Percentiles rank a stretch among this genome's conserved stretches.
Conservation (phyloP, 2,113 vertebrate species). For the Hippocampus guttulatus region DNA sequence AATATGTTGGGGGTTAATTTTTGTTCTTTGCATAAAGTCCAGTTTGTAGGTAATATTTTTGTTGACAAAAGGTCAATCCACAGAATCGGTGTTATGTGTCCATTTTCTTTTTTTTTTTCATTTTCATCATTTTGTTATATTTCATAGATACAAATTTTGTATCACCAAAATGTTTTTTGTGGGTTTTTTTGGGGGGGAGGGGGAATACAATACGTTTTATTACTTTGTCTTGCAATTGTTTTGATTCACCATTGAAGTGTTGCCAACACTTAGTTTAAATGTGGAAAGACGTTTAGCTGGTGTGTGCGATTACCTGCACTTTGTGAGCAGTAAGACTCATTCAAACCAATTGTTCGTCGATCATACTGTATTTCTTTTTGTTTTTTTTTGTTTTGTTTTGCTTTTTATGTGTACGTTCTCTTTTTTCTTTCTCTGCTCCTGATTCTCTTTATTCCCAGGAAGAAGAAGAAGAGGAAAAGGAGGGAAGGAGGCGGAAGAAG, state of each 20-base stretch:
- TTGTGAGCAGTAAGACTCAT: background rate
- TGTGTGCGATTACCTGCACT: background rate
- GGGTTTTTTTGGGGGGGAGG: too few relatives aligned
- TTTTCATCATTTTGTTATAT: too few relatives aligned
- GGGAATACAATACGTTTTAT: too few relatives aligned
- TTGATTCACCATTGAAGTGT: background rate
- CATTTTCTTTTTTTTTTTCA: too few relatives aligned
- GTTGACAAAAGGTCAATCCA: too few relatives aligned
- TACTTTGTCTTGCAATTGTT: background rate
- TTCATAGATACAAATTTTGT: too few relatives aligned
- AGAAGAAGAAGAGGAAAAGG: constrained; percentile 24
- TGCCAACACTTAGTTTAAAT: background rate
- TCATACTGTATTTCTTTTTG: constrained; percentile 44
- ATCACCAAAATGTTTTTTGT: too few relatives aligned
- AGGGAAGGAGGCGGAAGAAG: background rate
- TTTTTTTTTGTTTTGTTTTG: constrained; percentile 17
- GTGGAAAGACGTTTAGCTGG: background rate
- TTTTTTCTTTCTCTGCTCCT: constrained; percentile 48
- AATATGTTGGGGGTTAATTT: too few relatives aligned
- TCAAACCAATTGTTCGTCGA: background rate
- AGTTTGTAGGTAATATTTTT: too few relatives aligned
- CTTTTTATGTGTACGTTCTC: constrained; percentile 36
- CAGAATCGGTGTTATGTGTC: too few relatives aligned
- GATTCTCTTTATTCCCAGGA: constrained; percentile 48
- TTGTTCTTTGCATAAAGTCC: too few relatives aligned